Evolutionary conservation across 2,888 invertebrate species (phyloP).

Genomic region (Zaprionus bogoriensis): DNA sequence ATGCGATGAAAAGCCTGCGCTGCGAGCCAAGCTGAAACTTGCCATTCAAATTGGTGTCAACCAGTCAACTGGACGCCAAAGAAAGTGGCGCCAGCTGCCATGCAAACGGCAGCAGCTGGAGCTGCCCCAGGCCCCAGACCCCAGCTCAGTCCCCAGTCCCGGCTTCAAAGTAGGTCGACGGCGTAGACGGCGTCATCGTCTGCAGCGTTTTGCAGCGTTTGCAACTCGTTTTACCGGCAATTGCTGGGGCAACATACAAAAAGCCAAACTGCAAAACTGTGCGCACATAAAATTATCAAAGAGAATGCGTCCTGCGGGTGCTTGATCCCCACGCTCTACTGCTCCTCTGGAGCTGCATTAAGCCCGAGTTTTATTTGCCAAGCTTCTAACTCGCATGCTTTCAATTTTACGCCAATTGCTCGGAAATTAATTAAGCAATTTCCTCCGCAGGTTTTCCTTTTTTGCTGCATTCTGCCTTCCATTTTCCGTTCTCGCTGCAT

Average conservation of each 20-base stretch:
- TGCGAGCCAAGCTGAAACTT: conserved; percentile 46
- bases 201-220: conserved; percentile 19
- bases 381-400: conserved; percentile 41
- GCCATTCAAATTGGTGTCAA: conserved; percentile 76
- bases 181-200: conserved; percentile 51
- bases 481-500: conserved; percentile 14
- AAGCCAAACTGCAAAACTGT: conserved; percentile 20
- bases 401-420: conserved; percentile 51
- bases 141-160: conserved; percentile 36
- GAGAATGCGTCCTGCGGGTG: conserved; percentile 57
- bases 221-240: conserved; percentile 67
- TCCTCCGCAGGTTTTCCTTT: conserved; percentile 41
- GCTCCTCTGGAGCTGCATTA: conserved; percentile 33
- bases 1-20: conserved; percentile 25
- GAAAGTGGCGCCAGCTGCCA: conserved; percentile 69
- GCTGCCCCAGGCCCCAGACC: conserved; percentile 18
- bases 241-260: conserved; percentile 32
- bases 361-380: conserved; percentile 63
- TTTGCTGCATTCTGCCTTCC: not conserved
- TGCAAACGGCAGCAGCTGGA: conserved; percentile 16
- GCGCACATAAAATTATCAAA: conserved; percentile 43
- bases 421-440: conserved; percentile 73
- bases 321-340: not conserved
- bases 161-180: conserved; percentile 62
- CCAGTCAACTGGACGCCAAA: conserved; percentile 76